Percentiles rank a stretch among this genome's conserved stretches.
Conservation (phyloP, 2,888 invertebrate species). For the Nomada ferruginata region DNA sequence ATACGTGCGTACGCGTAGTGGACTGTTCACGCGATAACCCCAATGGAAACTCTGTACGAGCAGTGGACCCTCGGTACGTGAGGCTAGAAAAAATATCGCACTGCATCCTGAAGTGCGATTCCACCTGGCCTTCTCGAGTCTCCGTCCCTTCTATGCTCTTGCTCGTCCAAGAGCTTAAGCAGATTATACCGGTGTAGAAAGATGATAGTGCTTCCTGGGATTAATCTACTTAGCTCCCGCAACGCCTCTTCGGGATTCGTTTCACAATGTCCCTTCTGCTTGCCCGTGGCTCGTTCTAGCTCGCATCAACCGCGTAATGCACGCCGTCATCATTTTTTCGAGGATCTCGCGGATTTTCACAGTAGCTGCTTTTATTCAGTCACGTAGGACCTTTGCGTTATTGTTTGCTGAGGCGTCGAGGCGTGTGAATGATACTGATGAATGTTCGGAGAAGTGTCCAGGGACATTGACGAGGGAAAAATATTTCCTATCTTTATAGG, state of each 20-base stretch:
- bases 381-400: background rate
- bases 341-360: slow-evolving; percentile 8
- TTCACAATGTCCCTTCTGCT: slow-evolving; percentile 7
- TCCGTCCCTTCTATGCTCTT: slow-evolving; percentile 16
- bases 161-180: slow-evolving; percentile 55
- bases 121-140: slow-evolving; percentile 37
- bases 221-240: slow-evolving; percentile 19
- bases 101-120: slow-evolving; percentile 42
- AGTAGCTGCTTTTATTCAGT: too few relatives aligned
- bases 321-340: background rate
- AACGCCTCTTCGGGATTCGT: slow-evolving; percentile 39
- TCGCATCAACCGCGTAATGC: background rate
- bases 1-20: background rate
- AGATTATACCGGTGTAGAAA: slow-evolving; percentile 56
- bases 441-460: too few relatives aligned
- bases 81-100: slow-evolving; percentile 29
- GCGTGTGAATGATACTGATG: background rate
- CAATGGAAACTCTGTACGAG: background rate
- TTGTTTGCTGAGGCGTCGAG: background rate
- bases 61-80: background rate
- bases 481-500: too few relatives aligned
- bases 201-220: slow-evolving; percentile 50
- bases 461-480: too few relatives aligned
- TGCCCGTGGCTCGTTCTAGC: background rate
- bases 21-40: slow-evolving; percentile 20